phyloP scores from a whole-genome alignment of 1,140 invertebrate genomes.

The Venturia canescens region DNA sequence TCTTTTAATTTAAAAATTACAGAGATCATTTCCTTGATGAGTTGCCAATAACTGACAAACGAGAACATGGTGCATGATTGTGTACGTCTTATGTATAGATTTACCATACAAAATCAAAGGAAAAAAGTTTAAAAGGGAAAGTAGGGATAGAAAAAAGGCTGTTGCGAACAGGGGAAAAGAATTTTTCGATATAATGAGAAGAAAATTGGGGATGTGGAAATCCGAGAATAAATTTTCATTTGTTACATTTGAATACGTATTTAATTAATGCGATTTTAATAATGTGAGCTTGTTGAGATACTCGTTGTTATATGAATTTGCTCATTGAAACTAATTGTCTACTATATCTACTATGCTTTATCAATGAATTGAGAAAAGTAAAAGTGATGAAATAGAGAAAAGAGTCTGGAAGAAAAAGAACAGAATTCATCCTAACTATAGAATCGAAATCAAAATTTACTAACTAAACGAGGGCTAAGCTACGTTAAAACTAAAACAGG shows the following conservation, averaged over 20 bases:
- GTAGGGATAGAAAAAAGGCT: neutral
- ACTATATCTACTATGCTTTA: constrained; percentile 60
- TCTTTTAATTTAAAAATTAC: constrained; percentile 74
- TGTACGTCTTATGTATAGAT: constrained; percentile 43
- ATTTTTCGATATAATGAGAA: too few species aligned
- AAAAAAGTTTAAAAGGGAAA: neutral
- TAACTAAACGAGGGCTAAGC: constrained; percentile 74
- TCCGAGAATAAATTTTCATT: too few species aligned
- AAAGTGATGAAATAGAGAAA: neutral
- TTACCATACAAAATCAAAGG: constrained; percentile 16
- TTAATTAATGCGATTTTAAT: constrained; percentile 34
- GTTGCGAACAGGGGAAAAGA: neutral
- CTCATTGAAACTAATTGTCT: too few species aligned
- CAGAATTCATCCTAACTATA: constrained; percentile 73
- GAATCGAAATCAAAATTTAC: constrained; percentile 74
- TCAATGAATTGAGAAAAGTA: constrained; percentile 60
- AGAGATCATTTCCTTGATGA: constrained; percentile 75
- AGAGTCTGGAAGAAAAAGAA: constrained; percentile 66
- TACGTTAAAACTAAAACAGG: constrained; percentile 66
- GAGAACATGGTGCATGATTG: constrained; percentile 62
- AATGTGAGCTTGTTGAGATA: too few species aligned
- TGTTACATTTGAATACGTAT: constrained; percentile 40
- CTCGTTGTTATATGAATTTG: too few species aligned
- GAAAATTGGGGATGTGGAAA: too few species aligned
- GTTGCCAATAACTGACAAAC: constrained; percentile 70